phyloP scores from a whole-genome alignment of 2,888 invertebrate genomes.

The Eilema depressum region DNA sequence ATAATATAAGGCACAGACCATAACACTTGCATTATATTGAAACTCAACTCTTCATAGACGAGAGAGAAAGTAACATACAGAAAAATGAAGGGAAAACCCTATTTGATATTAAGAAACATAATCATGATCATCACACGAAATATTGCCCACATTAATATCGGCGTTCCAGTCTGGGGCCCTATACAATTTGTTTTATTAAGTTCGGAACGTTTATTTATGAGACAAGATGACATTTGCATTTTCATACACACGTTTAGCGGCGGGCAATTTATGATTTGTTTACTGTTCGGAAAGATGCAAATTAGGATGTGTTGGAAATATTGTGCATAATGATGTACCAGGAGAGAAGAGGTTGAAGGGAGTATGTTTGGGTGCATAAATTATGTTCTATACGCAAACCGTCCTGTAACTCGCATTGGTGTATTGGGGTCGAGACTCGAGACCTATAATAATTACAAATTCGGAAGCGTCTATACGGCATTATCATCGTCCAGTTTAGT shows the following conservation, averaged over 20 bases:
- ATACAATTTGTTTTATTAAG: conserved; percentile 36
- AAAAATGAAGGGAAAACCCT: not conserved
- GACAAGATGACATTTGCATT: conserved; percentile 40
- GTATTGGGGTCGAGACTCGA: conserved; percentile 10
- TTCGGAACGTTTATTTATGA: conserved; percentile 40
- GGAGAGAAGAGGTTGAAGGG: conserved; percentile 13
- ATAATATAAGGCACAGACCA: too few species aligned
- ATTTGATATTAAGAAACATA: not conserved
- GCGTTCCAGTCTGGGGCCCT: conserved; percentile 36
- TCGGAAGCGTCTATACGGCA: not conserved
- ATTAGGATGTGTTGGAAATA: conserved; percentile 22
- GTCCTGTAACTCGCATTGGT: not conserved
- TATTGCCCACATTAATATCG: conserved; percentile 20
- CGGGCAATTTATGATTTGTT: conserved; percentile 15
- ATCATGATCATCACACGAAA: conserved; percentile 1
- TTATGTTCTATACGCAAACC: not conserved
- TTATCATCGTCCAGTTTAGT: not conserved
- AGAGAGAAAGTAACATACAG: not conserved
- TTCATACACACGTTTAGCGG: conserved; percentile 13
- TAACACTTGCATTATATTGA: too few species aligned
- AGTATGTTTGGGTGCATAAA: conserved; percentile 8
- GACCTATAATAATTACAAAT: conserved; percentile 15
- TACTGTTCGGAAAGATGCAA: conserved; percentile 13
- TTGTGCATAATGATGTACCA: conserved; percentile 24
- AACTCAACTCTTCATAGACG: too few species aligned